Evolutionary conservation across 2,113 vertebrate genomes (phyloP).

Genomic region (Etia nguti): DNA sequence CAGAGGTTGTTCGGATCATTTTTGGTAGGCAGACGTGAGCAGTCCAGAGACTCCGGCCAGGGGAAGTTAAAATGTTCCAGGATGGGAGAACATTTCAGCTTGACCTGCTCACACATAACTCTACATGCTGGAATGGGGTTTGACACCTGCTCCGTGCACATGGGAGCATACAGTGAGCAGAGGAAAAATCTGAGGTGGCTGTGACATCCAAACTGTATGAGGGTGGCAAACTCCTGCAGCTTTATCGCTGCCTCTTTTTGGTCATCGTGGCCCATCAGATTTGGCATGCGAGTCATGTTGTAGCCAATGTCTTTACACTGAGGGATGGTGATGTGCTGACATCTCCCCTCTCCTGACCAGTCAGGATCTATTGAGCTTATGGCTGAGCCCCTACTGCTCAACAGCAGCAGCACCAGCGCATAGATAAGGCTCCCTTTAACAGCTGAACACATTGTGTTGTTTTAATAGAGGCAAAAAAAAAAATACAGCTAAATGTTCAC

Average conservation of each 20-base stretch:
- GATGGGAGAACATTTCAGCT: constrained; percentile 88
- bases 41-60: constrained; percentile 94
- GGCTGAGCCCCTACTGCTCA: constrained; percentile 61
- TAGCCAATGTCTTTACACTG: constrained; percentile 97
- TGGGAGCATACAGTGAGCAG: constrained; percentile 93
- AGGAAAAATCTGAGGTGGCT: constrained; percentile 93
- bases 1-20: constrained; percentile 96
- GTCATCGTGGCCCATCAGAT: constrained; percentile 87
- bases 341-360: constrained; percentile 85
- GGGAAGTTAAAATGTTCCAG: constrained; percentile 93
- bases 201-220: constrained; percentile 89
- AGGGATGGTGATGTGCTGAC: constrained; percentile 91
- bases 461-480: background rate
- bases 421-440: constrained; percentile 22
- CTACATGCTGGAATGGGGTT: constrained; percentile 93
- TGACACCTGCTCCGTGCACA: constrained; percentile 98
- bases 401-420: constrained; percentile 48
- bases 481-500: background rate
- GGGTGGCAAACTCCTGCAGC: constrained; percentile 87
- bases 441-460: constrained; percentile 51
- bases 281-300: constrained; percentile 94
- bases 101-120: constrained; percentile 96
- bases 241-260: constrained; percentile 87
- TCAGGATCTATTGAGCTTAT: constrained; percentile 90
- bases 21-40: constrained; percentile 89